phyloP scores from a whole-genome alignment of 1,140 invertebrate species.

The Pseudomyrmex cubaensis region DNA sequence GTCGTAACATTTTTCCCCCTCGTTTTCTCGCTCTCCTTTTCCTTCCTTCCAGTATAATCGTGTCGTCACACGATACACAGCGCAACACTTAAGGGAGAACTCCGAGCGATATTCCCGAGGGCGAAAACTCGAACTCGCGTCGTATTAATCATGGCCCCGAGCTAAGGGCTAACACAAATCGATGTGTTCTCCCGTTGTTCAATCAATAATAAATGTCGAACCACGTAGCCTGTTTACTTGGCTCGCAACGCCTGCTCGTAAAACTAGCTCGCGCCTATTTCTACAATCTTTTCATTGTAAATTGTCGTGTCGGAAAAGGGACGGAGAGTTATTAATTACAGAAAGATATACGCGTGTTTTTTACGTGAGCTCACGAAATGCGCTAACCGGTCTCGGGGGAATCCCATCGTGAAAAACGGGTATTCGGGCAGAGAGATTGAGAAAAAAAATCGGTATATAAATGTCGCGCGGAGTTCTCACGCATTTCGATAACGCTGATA shows the following conservation, averaged over 20 bases:
- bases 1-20: slow-evolving; percentile 13
- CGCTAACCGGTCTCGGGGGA: slow-evolving; percentile 1
- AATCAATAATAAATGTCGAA: too few species aligned
- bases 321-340: neutral
- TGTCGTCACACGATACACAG: neutral
- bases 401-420: slow-evolving; percentile 22
- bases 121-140: neutral
- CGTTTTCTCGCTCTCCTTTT: slow-evolving; percentile 46
- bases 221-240: too few species aligned
- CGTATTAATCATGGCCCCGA: too few species aligned
- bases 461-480: slow-evolving; percentile 18
- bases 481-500: neutral
- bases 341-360: neutral
- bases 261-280: neutral
- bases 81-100: neutral
- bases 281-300: neutral
- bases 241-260: too few species aligned
- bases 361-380: neutral
- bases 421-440: neutral
- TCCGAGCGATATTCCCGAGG: neutral
- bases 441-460: slow-evolving; percentile 9
- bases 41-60: slow-evolving; percentile 10
- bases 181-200: too few species aligned
- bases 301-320: neutral
- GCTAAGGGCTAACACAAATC: too few species aligned